These are phyloP conservation scores for Periphyllus acericola DNA, from an alignment of 2,888 invertebrate species.

Conservation along the genomic window DNA sequence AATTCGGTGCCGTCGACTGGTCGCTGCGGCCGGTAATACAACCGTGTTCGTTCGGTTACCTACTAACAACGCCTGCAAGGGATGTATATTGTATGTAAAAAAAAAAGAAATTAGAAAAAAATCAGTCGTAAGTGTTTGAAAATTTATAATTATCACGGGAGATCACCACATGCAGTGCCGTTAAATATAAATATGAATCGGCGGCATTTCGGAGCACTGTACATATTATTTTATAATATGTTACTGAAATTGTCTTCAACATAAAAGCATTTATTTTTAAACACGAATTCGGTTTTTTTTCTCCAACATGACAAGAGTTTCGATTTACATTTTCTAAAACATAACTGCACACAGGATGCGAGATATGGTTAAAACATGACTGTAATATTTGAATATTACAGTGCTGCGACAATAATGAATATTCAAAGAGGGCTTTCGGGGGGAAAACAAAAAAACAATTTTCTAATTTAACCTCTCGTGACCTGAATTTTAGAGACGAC, in stretches of 20 bases:
- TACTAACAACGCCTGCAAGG: not conserved
- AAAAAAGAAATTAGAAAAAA: not conserved
- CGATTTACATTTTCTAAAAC: slow-evolving; percentile 26
- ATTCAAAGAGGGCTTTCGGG: slow-evolving; percentile 15
- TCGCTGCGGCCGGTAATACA: not conserved
- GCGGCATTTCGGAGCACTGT: not conserved
- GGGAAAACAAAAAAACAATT: not conserved
- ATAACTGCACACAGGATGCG: slow-evolving; percentile 3
- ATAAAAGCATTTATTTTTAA: slow-evolving; percentile 14
- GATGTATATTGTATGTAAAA: not conserved
- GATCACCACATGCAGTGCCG: slow-evolving; percentile 8
- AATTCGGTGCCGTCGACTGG: not conserved
- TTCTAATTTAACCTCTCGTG: slow-evolving; percentile 29
- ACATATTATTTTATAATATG: not conserved
- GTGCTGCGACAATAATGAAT: slow-evolving; percentile 19
- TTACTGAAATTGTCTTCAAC: not conserved
- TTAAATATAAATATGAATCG: not conserved
- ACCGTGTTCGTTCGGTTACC: slow-evolving; percentile 34
- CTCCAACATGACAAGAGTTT: not conserved
- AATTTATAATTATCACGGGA: not conserved
- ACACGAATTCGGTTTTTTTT: slow-evolving; percentile 11
- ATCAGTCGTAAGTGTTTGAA: not conserved
- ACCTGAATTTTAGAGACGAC: not conserved
- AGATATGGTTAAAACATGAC: slow-evolving; percentile 36
- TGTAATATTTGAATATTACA: slow-evolving; percentile 17